Evolutionary conservation across 2,797 vertebrate species (phyloP).

Genomic region (Paratrypauchen microcephalus): DNA sequence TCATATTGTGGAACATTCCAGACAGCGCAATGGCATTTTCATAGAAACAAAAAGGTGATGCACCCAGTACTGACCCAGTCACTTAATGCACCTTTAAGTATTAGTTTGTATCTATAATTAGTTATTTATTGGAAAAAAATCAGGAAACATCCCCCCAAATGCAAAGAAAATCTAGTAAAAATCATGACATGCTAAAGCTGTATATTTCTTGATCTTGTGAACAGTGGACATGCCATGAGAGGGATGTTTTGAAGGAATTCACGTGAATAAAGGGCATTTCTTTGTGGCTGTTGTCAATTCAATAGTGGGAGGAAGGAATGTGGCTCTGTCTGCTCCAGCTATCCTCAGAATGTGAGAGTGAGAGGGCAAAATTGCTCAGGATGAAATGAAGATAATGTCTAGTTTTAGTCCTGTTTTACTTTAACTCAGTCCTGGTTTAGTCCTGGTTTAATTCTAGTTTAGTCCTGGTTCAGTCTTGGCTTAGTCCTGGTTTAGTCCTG

Average conservation of each 20-base stretch:
- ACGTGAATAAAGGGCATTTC: constrained; percentile 3
- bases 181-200: too few relatives aligned
- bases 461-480: too few relatives aligned
- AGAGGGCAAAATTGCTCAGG: constrained; percentile 15
- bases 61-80: too few relatives aligned
- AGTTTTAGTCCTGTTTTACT: background rate
- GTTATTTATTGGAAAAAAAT: too few relatives aligned
- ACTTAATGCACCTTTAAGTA: too few relatives aligned
- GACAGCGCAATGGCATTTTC: too few relatives aligned
- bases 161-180: too few relatives aligned
- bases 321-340: constrained; percentile 9
- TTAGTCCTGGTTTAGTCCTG: too few relatives aligned
- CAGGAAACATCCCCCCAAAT: too few relatives aligned
- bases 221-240: background rate
- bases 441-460: background rate
- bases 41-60: too few relatives aligned
- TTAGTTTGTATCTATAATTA: too few relatives aligned
- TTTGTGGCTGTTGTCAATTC: constrained; percentile 12
- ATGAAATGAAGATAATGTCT: background rate
- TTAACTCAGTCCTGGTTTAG: background rate
- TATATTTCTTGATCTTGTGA: background rate
- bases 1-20: too few relatives aligned
- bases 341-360: constrained; percentile 16
- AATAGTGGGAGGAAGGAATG: constrained; percentile 37
- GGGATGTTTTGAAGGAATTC: constrained; percentile 2